Conservation (phyloP, 1,140 invertebrate genomes). For the Rhynchophorus ferrugineus region DNA sequence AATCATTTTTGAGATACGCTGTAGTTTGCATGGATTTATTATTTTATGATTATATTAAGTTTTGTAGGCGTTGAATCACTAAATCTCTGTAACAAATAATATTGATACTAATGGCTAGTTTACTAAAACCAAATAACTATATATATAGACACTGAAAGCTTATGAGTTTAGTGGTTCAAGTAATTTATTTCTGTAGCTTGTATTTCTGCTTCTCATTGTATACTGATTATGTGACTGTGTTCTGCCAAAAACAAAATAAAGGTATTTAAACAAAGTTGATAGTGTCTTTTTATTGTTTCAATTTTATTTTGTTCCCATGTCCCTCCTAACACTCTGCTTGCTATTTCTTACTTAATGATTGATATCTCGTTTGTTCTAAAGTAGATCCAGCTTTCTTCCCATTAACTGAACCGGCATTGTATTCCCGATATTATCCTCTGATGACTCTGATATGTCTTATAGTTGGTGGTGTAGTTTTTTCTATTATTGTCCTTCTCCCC, state of each 20-base stretch:
- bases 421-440: too few species aligned
- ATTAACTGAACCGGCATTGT: too few species aligned
- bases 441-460: too few species aligned
- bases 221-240: slow-evolving; percentile 2
- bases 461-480: slow-evolving; percentile 38
- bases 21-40: slow-evolving; percentile 1
- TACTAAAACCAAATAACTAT: too few species aligned
- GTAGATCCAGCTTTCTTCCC: too few species aligned
- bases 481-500: slow-evolving; percentile 39
- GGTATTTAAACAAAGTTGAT: slow-evolving; percentile 13
- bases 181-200: too few species aligned
- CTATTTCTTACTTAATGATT: too few species aligned
- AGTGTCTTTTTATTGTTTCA: slow-evolving; percentile 12
- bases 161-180: slow-evolving; percentile 19
- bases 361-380: too few species aligned
- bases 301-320: slow-evolving; percentile 1
- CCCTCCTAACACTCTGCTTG: neutral
- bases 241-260: slow-evolving; percentile 11
- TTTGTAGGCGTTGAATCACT: slow-evolving; percentile 14
- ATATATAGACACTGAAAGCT: too few species aligned
- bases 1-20: too few species aligned
- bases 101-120: too few species aligned
- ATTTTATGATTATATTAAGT: slow-evolving; percentile 3
- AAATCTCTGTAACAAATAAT: too few species aligned
- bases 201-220: slow-evolving; percentile 14